Base-by-base conservation (phyloP, 2,797 vertebrate species). In the Tenualosa thibaudeaui region DNA sequence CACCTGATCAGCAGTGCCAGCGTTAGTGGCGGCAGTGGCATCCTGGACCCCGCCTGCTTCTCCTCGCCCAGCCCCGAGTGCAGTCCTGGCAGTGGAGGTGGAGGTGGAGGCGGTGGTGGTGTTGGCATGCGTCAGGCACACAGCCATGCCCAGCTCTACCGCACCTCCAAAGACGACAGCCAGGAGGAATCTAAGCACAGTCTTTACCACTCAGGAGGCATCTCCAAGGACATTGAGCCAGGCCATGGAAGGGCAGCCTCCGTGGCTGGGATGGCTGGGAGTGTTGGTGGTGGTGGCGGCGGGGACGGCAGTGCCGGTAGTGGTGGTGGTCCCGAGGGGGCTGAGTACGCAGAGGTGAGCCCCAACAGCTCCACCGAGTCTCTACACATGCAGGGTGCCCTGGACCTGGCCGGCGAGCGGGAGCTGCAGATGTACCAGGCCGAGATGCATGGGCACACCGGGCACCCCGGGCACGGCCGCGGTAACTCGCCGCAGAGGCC, bases 321-420 rank as follows among this genome's bases (percentile, higher is more conserved):
- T 0, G 31, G 88, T 90, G 81, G 94, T 89, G 5, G 94, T 94
- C 0, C 94, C 94, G 93, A 96, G 92, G 94, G 93, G 89, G 94
- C 95, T 43, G 97, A 97, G 40, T 97, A 98, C 0, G 96, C 94
- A 6, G 96, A 97, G 0, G 96, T 94, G 46, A 98, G 97, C 90
- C 97, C 96, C 54, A 97, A 96, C 89, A 98, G 97, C 91, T 98
- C 98, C 85, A 95, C 95, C 0, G 97, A 97, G 88, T 99, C 97
- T 6, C 93, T 99, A 89, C 94, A 96, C 86, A 40, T 78, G 71
- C 97, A 96, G 88, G 97, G 96, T 84, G 95, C 97, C 82, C 89
- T 96, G 92, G 97, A 99, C 93, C 94, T 95, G 93, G 96, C 94
- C 0, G 93, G 96, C 2, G 68, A 75, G 62, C 68, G 31, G 5